These are phyloP conservation scores for Melozone crissalis DNA, from an alignment of 2,113 vertebrate species.

Conservation along the genomic window DNA sequence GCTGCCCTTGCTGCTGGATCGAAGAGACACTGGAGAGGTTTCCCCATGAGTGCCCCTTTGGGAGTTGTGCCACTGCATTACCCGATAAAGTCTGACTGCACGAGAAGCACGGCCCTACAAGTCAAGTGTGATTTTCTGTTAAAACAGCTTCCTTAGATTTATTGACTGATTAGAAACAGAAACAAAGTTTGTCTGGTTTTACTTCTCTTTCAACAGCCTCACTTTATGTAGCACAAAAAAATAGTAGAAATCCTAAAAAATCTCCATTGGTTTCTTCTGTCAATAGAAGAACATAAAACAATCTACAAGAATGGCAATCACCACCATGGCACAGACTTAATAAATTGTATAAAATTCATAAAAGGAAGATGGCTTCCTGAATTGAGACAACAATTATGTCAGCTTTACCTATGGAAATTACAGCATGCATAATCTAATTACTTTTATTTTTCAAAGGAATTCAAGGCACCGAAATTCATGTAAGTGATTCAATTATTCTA, in stretches of 20 bases:
- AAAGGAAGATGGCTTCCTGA: background rate
- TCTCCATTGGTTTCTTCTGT: background rate
- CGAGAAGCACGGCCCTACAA: background rate
- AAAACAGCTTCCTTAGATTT: background rate
- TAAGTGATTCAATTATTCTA: background rate
- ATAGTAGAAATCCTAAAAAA: background rate
- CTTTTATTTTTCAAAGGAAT: constrained; percentile 13
- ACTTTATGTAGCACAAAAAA: background rate
- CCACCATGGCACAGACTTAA: background rate
- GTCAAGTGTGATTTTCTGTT: background rate
- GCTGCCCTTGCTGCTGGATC: background rate
- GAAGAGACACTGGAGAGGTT: background rate
- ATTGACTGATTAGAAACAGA: background rate
- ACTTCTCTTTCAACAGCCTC: background rate
- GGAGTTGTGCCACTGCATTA: background rate
- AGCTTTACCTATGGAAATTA: background rate
- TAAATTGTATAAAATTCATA: background rate
- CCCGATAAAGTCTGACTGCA: background rate
- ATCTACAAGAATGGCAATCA: background rate
- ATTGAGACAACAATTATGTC: background rate
- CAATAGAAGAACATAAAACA: background rate
- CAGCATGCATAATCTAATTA: background rate
- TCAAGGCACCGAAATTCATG: background rate
- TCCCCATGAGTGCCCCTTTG: background rate
- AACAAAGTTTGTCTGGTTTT: background rate